Conservation (phyloP, 2,113 vertebrate genomes). For the Pachyramphus minor region DNA sequence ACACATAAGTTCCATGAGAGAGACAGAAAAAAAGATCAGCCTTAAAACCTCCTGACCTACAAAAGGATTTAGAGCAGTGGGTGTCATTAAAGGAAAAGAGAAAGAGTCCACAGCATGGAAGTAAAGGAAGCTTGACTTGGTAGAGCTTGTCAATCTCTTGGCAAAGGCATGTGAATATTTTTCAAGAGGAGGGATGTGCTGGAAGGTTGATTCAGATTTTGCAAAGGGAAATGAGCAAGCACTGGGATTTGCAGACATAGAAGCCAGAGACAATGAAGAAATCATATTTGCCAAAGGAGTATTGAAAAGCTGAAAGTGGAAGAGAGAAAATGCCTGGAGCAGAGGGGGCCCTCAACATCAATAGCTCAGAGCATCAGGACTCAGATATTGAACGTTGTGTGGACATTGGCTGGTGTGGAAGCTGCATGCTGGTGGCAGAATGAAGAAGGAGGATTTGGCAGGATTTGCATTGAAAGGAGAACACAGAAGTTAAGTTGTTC, state of each 20-base stretch:
- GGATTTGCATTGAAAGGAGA: not conserved
- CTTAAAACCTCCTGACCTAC: conserved; percentile 14
- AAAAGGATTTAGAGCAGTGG: not conserved
- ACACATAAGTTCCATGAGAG: not conserved
- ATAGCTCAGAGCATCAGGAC: not conserved
- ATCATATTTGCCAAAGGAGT: not conserved
- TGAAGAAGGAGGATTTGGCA: not conserved
- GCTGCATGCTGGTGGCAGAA: not conserved
- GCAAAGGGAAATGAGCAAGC: conserved; percentile 9
- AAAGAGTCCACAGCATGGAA: not conserved
- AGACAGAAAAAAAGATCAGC: conserved; percentile 7
- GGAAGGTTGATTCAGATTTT: conserved; percentile 6
- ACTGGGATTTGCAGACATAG: not conserved
- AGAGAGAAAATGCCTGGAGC: not conserved
- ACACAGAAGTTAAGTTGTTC: not conserved
- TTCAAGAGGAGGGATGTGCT: conserved; percentile 23
- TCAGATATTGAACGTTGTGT: not conserved
- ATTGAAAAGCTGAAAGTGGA: not conserved
- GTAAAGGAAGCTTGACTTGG: not conserved
- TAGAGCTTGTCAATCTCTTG: conserved; percentile 17
- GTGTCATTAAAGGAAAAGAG: not conserved
- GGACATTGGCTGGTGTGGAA: not conserved
- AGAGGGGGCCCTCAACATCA: not conserved
- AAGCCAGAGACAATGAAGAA: conserved; percentile 4
- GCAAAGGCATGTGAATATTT: not conserved